Conservation (phyloP, 2,888 invertebrate species). For the Acanthoscelides obtectus region DNA sequence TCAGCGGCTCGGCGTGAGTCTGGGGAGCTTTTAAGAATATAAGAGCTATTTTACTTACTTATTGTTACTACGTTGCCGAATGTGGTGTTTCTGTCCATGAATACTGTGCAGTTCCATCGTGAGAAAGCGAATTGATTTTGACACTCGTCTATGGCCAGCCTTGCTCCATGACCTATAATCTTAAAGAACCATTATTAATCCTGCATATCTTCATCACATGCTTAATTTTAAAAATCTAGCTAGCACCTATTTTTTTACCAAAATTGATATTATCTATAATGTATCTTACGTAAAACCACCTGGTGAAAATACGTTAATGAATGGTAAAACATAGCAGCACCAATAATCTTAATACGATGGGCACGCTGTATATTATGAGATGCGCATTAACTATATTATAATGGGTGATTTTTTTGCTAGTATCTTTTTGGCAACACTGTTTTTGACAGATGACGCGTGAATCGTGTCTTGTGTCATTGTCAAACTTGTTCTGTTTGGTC, state of each 20-base stretch:
- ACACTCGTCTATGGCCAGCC: slow-evolving; percentile 83
- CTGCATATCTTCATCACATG: not conserved
- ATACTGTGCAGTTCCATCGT: slow-evolving; percentile 86
- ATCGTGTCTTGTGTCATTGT: too few relatives aligned
- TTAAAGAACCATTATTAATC: slow-evolving; percentile 36
- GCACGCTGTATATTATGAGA: too few relatives aligned
- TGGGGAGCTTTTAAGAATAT: not conserved
- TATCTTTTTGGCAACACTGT: too few relatives aligned
- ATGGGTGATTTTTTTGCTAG: too few relatives aligned
- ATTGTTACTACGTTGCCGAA: slow-evolving; percentile 81
- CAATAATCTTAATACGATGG: not conserved
- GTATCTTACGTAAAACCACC: too few relatives aligned
- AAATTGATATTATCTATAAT: too few relatives aligned
- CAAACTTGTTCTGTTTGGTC: too few relatives aligned
- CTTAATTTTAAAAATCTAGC: not conserved
- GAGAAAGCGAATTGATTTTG: slow-evolving; percentile 83
- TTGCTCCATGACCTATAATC: slow-evolving; percentile 77
- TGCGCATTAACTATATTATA: too few relatives aligned
- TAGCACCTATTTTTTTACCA: not conserved
- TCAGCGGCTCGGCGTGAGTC: too few relatives aligned
- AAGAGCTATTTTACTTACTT: slow-evolving; percentile 59
- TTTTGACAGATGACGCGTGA: too few relatives aligned
- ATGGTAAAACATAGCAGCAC: not conserved
- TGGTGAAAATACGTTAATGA: too few relatives aligned
- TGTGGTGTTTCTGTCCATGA: slow-evolving; percentile 60